Evolutionary conservation across 2,797 vertebrate species (phyloP).

Genomic region (Heliangelus exortis): DNA sequence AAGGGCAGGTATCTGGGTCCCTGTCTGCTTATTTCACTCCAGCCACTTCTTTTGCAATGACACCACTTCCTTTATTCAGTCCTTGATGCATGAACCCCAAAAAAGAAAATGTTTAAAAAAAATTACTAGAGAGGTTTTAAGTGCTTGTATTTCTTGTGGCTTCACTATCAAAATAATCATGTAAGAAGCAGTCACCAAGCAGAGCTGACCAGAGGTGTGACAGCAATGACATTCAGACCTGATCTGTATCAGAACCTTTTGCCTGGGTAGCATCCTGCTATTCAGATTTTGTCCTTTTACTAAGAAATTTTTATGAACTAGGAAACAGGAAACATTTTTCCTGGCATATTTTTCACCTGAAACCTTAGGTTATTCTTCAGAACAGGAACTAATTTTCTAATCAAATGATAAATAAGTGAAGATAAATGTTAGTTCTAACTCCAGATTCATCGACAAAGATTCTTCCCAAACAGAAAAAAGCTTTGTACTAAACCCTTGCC

Average conservation of each 20-base stretch:
- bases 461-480: neutral
- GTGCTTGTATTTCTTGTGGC: rapidly evolving
- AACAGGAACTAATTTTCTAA: neutral
- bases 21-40: neutral
- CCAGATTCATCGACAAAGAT: neutral
- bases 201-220: neutral
- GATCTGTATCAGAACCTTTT: neutral
- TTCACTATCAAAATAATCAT: neutral
- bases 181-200: neutral
- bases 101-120: neutral
- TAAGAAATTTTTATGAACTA: neutral
- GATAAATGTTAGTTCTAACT: neutral
- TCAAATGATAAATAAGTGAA: neutral
- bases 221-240: neutral
- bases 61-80: neutral
- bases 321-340: neutral
- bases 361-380: neutral
- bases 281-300: neutral
- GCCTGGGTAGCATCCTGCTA: neutral
- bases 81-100: neutral
- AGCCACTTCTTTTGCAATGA: neutral
- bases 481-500: neutral
- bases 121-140: neutral
- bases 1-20: neutral
- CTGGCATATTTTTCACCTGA: neutral